Evolutionary conservation across 2,797 vertebrate genomes (phyloP), one percentile per base, ranked within the genome.

Genomic region (Acanthis flammea): DNA sequence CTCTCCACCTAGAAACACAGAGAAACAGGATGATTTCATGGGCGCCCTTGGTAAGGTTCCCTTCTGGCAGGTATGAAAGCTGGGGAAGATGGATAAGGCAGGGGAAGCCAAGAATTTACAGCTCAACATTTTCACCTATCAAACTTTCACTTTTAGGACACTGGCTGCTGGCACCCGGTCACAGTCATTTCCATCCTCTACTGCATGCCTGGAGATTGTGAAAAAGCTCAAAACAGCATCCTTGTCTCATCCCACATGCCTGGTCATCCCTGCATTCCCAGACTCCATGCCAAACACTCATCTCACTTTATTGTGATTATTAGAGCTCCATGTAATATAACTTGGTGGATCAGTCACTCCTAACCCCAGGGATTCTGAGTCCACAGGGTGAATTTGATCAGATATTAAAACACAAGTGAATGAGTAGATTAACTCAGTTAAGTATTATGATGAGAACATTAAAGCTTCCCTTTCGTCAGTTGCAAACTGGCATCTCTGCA

Each of bases 201-300:
- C 45, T 83, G 19, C 28, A 14, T 51, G 53, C 35, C 44, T 47
- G 25, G 28, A 61, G 39, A 61, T 72, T n/a, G 23, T 54, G 42
- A 37, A 75, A 83, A 74, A 75, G 11, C 50, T 68, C 42, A 41
- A 54, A 88, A 57, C 14, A 79, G 12, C 22, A 48, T 41, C 48
- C 28, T 74, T 10, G 2, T 50, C 53, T 85, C 78, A 78, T 58
- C 22, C n/a, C 50, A 50, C 48, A 15, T 53, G 30, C 24, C 37
- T 54, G 47, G 65, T 47, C 41, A 42, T 30, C 57, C 42, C 3
- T 4, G 14, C 1, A 2, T 51, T 63, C 23, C 22, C 28, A 86
- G 31, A 53, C 53, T 45, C 45, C 3, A 0, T 2, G 4, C 6
- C 23, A 72, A 23, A 65, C 61, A 77, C 2, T 0, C 48, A 44